These are phyloP conservation scores for Pseudorhombus dupliciocellatus DNA, from an alignment of 2,113 vertebrate species.

Conservation along the genomic window DNA sequence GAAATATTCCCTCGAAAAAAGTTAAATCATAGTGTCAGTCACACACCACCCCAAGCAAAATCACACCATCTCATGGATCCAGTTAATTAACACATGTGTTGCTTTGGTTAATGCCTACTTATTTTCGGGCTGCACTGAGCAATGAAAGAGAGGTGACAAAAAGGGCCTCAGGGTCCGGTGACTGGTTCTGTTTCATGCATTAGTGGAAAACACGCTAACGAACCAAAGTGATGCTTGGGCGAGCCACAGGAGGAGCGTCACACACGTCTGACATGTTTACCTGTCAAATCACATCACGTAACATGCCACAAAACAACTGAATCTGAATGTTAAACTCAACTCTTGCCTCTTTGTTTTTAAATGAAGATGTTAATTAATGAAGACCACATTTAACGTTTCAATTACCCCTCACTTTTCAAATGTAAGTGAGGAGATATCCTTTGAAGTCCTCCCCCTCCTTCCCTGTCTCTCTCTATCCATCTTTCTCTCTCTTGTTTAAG, in stretches of 20 bases:
- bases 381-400: not conserved
- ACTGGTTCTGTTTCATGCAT: not conserved
- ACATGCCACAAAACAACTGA: no score
- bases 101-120: not conserved
- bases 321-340: not conserved
- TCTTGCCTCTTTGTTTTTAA: not conserved
- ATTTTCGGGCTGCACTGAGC: not conserved
- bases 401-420: no score
- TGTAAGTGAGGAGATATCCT: no score
- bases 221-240: not conserved
- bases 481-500: not conserved
- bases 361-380: not conserved
- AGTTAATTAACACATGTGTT: constrained; percentile 14
- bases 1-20: not conserved
- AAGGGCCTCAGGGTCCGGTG: not conserved
- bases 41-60: not conserved
- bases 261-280: not conserved
- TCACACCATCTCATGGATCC: not conserved
- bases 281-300: not conserved
- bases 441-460: no score
- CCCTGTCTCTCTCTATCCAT: no score
- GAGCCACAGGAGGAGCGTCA: not conserved
- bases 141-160: not conserved
- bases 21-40: not conserved
- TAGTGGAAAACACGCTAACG: not conserved